Evolutionary conservation across 2,113 vertebrate genomes (phyloP), one percentile per base, ranked within the genome.

Genomic region (Tonatia bakeri): DNA sequence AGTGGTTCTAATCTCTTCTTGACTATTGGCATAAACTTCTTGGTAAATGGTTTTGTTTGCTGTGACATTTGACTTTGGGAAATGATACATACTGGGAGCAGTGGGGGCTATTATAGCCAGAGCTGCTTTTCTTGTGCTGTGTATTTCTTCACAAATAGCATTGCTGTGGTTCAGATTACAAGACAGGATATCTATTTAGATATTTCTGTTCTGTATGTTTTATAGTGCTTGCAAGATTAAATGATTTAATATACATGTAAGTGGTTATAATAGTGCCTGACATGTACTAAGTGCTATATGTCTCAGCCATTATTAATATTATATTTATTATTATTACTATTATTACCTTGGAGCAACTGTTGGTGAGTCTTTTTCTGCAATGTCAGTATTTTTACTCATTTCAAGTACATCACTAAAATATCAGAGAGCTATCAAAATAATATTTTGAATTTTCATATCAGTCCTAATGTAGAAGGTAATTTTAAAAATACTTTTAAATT

Each of bases 11-110:
- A 95, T 87, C 91, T 93, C 80, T 94, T 83, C 38, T 83, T 94
- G 87, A 79, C 22, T 40, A 36, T 9, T 90, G 70, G 22, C 47
- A 65, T 91, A 73, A 72, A 36, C 20, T 75, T 24, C 79, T 65
- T 94, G 93, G 93, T 82, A 72, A 40, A 38, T 31, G 12, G 64
- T 89, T 94, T 96, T 96, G 69, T 96, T 94, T 93, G 82, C 67
- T 84, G 45, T 93, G 93, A 94, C 45, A 61, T 56, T 8, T 97
- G 83, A 84, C 84, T 61, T 95, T 90, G 16, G 31, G 36, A 75
- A 80, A 94, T 56, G 69, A 36, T 45, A 11, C 31, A 20, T 38
- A 38, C 14, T 88, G 97, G 38, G 52, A 94, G 28, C 38, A 56
- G 75, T 17, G 31, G 56, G 92, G 50, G 26, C 82, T 81, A 12